Evolutionary conservation across 2,888 invertebrate genomes (phyloP).

Genomic region (Acronicta alni): DNA sequence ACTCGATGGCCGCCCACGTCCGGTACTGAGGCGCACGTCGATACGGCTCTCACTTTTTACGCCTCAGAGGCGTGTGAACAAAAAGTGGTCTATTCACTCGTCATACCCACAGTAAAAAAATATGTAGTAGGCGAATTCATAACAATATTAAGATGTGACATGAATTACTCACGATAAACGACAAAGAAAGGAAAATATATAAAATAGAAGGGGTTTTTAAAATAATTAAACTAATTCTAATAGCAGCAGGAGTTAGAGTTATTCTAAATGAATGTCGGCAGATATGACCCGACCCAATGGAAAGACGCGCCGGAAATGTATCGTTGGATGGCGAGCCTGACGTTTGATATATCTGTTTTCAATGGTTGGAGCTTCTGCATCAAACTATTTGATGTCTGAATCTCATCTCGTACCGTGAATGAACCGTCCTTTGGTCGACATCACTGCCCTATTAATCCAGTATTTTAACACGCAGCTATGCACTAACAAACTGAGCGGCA

Average conservation of each 20-base stretch:
- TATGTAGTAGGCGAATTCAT: conserved; percentile 7
- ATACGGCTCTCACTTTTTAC: conserved; percentile 35
- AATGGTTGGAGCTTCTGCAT: background rate
- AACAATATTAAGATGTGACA: background rate
- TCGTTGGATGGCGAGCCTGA: background rate
- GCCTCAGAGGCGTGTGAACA: conserved; percentile 29
- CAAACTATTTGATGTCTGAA: background rate
- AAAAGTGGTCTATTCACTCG: conserved; percentile 20
- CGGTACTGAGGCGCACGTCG: conserved; percentile 6
- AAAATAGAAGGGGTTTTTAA: too few species aligned
- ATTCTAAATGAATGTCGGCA: too few species aligned
- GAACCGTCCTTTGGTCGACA: conserved; percentile 18
- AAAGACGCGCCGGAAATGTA: too few species aligned
- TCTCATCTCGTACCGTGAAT: conserved; percentile 11
- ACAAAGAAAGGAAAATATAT: background rate
- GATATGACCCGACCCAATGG: too few species aligned
- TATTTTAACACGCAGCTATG: conserved; percentile 4
- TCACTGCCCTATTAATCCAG: conserved; percentile 5
- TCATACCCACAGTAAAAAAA: background rate
- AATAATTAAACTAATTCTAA: too few species aligned
- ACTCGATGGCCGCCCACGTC: conserved; percentile 15
- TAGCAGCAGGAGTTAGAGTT: too few species aligned
- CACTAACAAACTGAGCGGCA: conserved; percentile 5
- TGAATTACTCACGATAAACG: background rate
- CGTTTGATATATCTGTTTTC: background rate